Conservation (phyloP, 2,113 vertebrate species). For the Pseudorhombus dupliciocellatus region DNA sequence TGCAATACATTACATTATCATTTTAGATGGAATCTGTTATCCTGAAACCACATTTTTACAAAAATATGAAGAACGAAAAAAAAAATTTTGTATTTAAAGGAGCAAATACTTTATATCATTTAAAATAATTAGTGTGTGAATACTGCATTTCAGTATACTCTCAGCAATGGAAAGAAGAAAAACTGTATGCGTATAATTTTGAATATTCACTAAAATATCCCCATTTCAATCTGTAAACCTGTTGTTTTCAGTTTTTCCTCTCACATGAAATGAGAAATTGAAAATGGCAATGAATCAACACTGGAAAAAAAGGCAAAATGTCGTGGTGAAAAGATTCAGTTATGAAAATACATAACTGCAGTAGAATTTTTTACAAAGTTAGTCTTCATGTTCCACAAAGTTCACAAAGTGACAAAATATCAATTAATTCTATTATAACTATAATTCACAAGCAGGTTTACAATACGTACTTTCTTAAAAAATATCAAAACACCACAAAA, state of each 20-base stretch:
- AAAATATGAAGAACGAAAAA: not conserved
- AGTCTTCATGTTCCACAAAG: constrained; percentile 30
- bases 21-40: not conserved
- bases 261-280: constrained; percentile 10
- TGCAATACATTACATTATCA: no score
- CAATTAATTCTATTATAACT: constrained; percentile 41
- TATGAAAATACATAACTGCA: constrained; percentile 14
- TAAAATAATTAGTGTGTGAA: no score
- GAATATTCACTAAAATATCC: no score
- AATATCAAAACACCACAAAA: constrained; percentile 80
- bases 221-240: not conserved
- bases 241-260: not conserved
- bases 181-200: no score
- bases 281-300: constrained; percentile 14
- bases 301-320: constrained; percentile 21
- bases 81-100: not conserved
- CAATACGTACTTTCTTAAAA: constrained; percentile 42
- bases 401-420: constrained; percentile 45
- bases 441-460: constrained; percentile 54
- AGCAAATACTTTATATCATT: no score
- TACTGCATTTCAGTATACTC: no score
- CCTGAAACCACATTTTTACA: not conserved
- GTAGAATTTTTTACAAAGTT: constrained; percentile 5
- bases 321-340: constrained; percentile 16
- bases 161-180: no score